phyloP scores from a whole-genome alignment of 2,888 invertebrate genomes.

The Ectemnius continuus region DNA sequence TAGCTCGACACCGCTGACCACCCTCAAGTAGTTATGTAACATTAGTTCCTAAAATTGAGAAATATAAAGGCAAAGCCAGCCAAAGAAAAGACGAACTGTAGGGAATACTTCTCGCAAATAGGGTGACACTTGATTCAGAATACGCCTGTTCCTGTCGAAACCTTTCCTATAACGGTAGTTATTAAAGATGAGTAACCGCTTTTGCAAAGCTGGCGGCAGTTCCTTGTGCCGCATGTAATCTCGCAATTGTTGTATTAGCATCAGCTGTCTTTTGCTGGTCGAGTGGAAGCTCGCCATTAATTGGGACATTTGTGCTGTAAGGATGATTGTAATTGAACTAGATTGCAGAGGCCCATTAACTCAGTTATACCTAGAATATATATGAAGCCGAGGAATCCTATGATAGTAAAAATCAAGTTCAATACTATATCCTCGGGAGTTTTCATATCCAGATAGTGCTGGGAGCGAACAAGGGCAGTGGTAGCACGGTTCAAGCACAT shows the following conservation, averaged over 20 bases:
- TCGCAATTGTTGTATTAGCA: conserved; percentile 73
- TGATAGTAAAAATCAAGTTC: conserved; percentile 64
- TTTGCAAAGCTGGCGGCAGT: conserved; percentile 72
- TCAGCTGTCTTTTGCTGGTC: conserved; percentile 60
- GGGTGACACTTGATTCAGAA: conserved; percentile 75
- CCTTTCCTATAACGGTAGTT: conserved; percentile 76
- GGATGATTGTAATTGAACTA: no score
- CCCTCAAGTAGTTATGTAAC: conserved; percentile 70
- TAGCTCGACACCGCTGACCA: conserved; percentile 74
- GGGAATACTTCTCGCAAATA: conserved; percentile 69
- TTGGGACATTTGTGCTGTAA: conserved; percentile 61
- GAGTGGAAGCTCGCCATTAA: conserved; percentile 62
- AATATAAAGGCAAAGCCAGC: no score
- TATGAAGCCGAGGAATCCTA: conserved; percentile 69
- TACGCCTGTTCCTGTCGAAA: conserved; percentile 74
- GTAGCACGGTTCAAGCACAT: conserved; percentile 68
- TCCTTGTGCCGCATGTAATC: conserved; percentile 78
- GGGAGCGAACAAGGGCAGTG: conserved; percentile 63
- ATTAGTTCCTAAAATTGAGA: conserved; percentile 70
- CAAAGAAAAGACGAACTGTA: no score
- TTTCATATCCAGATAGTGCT: conserved; percentile 65
- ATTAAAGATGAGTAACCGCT: conserved; percentile 73
- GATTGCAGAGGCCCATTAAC: no score
- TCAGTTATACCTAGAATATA: conserved; percentile 65
- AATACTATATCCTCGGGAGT: conserved; percentile 69